Percentiles rank a stretch among this genome's conserved stretches.
Conservation (phyloP, 1,140 invertebrate species). For the Ceratina calcarata region DNA sequence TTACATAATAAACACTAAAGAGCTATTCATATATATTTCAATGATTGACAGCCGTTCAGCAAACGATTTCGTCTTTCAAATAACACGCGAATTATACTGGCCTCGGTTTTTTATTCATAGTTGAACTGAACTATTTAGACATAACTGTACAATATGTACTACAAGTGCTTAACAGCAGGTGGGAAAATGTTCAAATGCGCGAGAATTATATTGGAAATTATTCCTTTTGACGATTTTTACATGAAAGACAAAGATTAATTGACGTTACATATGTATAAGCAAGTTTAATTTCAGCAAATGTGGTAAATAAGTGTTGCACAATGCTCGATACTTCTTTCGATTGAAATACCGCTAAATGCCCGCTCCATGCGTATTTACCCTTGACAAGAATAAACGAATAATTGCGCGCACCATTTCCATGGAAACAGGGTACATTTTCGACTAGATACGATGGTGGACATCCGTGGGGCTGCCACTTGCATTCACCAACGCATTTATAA, state of each 20-base stretch:
- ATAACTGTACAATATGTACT: too few relatives aligned
- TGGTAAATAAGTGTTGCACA: background rate
- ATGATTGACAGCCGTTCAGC: background rate
- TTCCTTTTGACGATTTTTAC: too few relatives aligned
- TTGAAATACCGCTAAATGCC: background rate
- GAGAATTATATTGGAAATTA: too few relatives aligned
- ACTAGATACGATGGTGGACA: slow-evolving; percentile 28
- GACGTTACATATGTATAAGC: too few relatives aligned
- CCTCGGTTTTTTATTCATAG: background rate
- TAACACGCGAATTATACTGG: background rate
- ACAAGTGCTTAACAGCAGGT: too few relatives aligned
- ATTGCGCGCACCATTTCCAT: background rate
- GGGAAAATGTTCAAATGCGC: too few relatives aligned
- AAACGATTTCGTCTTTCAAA: background rate
- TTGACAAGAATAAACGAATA: slow-evolving; percentile 24
- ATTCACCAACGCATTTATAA: slow-evolving; percentile 74
- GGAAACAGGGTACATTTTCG: slow-evolving; percentile 16
- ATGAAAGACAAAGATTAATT: too few relatives aligned
- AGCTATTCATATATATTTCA: background rate
- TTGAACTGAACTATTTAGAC: background rate
- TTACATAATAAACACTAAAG: too few relatives aligned
- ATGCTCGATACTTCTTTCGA: background rate
- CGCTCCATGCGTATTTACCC: background rate
- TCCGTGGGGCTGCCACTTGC: slow-evolving; percentile 58
- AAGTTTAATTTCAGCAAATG: too few relatives aligned